Evolutionary conservation across 2,888 invertebrate species (phyloP), one percentile per base, ranked within the genome.

Genomic region (Theretra japonica): DNA sequence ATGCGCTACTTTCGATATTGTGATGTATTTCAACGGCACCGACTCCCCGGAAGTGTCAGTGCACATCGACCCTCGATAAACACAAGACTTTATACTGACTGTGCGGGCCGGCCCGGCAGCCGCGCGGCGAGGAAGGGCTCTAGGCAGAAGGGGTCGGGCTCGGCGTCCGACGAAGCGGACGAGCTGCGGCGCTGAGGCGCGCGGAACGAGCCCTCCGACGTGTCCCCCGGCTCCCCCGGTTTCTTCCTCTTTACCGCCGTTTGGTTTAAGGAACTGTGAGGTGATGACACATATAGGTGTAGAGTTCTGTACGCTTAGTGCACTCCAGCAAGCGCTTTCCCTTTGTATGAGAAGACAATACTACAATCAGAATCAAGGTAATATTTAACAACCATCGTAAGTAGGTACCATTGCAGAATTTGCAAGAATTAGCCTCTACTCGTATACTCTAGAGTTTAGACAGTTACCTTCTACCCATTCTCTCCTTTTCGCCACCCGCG

Each of bases 401-500:
- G 33, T 30, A 3, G n/a, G n/a, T 28, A 28, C 28, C 28, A 28
- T 28, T 28, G 28, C 28, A 2, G 28, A 28, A 28, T 28, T 28
- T 28, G 28, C 28, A 28, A 28, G 3, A 28, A 28, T 28, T 15
- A 15, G 15, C 41, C 41, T 41, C 6, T 33, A 33, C 8, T 8
- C 33, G 11, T 3, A 11, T 3, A 15, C 11, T 41, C 41, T 41
- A 41, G 11, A 11, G 11, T 41, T 8, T 33, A 11, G 41, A 41
- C 11, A 41, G 15, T 59, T 74, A 84, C 84, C 81, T 82, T 74
- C 80, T 78, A 72, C 78, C 80, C 74, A 78, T 57, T 6, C 78
- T 78, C 19, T 84, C 84, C 17, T 83, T 83, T 0, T 83, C 81
- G 4, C 73, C 78, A 4, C 71, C 75, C 59, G 72, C 57, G 4